These are phyloP conservation scores for Neodiprion virginianus DNA, from an alignment of 1,140 invertebrate genomes.

Conservation along the genomic window DNA sequence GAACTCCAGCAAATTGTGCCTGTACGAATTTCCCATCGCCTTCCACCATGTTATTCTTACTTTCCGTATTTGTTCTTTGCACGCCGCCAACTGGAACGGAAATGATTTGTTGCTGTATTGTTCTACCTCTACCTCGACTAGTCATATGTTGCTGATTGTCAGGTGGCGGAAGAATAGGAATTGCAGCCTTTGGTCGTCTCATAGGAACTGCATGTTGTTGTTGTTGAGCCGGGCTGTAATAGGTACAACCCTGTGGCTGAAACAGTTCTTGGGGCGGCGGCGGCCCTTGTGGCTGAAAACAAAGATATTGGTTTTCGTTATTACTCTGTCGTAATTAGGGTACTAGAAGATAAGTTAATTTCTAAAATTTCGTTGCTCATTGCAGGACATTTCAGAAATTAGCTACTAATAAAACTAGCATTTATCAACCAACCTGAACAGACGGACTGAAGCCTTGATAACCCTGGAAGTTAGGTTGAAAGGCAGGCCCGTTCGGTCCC, in stretches of 20 bases:
- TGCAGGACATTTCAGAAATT: constrained; percentile 19
- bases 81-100: neutral
- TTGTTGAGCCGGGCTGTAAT: constrained; percentile 60
- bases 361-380: neutral
- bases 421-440: constrained; percentile 46
- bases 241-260: constrained; percentile 66
- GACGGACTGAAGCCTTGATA: constrained; percentile 55
- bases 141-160: constrained; percentile 52
- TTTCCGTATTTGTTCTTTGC: constrained; percentile 14
- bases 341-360: constrained; percentile 9
- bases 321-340: neutral
- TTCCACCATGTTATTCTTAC: constrained; percentile 17
- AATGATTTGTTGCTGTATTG: neutral
- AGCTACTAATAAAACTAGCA: constrained; percentile 15
- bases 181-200: constrained; percentile 66
- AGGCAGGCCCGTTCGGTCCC: constrained; percentile 54
- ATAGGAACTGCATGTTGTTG: constrained; percentile 53
- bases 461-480: constrained; percentile 56
- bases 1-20: constrained; percentile 33
- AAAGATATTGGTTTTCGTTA: neutral
- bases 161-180: constrained; percentile 68
- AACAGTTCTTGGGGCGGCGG: constrained; percentile 64
- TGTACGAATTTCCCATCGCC: constrained; percentile 18
- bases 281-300: constrained; percentile 43
- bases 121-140: constrained; percentile 40